These are phyloP conservation scores for Temnothorax rugatulus DNA, from an alignment of 2,888 invertebrate genomes.

Conservation along the genomic window DNA sequence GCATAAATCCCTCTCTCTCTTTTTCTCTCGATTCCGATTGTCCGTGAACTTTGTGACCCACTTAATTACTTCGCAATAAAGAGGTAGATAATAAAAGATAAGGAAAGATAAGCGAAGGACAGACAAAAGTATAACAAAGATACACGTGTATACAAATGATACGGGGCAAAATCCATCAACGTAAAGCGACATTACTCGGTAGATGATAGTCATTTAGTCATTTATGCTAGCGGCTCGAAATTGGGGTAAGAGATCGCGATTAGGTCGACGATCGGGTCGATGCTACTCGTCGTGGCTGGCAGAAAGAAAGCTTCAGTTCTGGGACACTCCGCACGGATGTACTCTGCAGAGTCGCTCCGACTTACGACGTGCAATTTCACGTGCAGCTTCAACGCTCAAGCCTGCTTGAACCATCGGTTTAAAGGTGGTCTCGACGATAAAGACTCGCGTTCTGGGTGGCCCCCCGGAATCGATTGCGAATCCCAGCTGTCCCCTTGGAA, in stretches of 20 bases:
- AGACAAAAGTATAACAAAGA: not conserved
- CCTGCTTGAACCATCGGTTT: too few relatives aligned
- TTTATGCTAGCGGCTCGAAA: not conserved
- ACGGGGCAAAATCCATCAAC: not conserved
- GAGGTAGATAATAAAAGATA: not conserved
- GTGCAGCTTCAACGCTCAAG: not conserved
- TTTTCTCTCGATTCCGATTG: not conserved
- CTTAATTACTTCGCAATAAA: not conserved
- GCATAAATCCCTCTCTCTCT: too few relatives aligned
- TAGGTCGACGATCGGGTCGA: not conserved
- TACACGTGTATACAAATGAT: not conserved
- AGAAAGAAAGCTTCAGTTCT: conserved; percentile 14
- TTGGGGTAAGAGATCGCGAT: conserved; percentile 25
- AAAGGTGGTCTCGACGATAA: not conserved
- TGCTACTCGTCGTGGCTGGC: not conserved
- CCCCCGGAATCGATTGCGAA: not conserved
- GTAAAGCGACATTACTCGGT: not conserved
- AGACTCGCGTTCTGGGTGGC: not conserved
- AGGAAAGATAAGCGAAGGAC: conserved; percentile 14
- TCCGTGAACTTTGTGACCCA: conserved; percentile 13
- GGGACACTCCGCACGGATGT: not conserved
- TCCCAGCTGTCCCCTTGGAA: not conserved
- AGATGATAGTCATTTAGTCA: not conserved
- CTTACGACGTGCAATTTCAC: not conserved
- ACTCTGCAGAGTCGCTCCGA: not conserved